Conservation (phyloP, 2,113 vertebrate genomes). For the Brachypteracias leptosomus region DNA sequence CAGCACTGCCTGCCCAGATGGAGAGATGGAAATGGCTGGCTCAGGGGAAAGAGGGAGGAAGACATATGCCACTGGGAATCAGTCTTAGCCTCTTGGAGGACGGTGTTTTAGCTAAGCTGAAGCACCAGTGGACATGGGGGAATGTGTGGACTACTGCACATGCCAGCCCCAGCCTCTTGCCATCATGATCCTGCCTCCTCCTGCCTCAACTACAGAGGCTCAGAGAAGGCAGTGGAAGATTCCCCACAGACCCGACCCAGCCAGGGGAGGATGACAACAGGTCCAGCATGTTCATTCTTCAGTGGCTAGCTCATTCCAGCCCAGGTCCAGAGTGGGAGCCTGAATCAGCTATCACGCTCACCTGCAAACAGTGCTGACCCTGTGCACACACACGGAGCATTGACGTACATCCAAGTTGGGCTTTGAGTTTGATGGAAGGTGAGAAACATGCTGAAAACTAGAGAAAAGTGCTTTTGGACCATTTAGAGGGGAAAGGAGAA, state of each 20-base stretch:
- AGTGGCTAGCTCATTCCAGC: not conserved
- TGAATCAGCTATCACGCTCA: not conserved
- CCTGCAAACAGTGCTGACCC: not conserved
- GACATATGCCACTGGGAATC: not conserved
- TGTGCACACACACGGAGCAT: fast-evolving
- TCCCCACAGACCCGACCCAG: fast-evolving
- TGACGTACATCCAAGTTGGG: not conserved
- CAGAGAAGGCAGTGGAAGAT: fast-evolving
- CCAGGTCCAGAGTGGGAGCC: not conserved
- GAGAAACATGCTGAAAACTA: not conserved
- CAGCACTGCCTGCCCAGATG: not conserved
- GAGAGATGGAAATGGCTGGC: not conserved
- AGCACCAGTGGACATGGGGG: fast-evolving
- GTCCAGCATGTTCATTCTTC: not conserved
- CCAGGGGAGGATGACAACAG: not conserved
- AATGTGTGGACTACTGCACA: not conserved
- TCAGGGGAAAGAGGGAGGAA: not conserved
- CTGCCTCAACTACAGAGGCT: not conserved
- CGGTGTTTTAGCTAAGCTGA: not conserved
- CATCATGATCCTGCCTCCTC: not conserved
- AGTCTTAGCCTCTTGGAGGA: fast-evolving
- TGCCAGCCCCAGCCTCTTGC: not conserved
- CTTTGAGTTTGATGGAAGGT: not conserved
- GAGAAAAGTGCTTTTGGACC: not conserved
- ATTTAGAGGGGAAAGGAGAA: not conserved